A percentile compares a stretch with the other conserved stretches of the same genome.
Conservation (phyloP, 2,113 vertebrate genomes). For the Paedocypris sp. region DNA sequence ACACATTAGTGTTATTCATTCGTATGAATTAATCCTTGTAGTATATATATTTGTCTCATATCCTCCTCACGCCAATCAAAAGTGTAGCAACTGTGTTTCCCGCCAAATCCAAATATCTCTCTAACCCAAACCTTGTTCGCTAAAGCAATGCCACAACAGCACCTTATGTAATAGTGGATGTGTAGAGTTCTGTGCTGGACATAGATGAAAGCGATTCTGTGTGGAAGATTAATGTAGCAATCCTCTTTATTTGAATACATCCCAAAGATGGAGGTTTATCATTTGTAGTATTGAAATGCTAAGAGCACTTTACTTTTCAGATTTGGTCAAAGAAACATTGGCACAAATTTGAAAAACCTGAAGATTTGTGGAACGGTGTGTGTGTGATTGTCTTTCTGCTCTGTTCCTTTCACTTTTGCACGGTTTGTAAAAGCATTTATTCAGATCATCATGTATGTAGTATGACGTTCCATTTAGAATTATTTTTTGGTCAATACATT, state of each 20-base stretch:
- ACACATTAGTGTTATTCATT: no score
- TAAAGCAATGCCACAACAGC: conserved; percentile 57
- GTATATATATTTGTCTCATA: no score
- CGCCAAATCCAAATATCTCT: conserved; percentile 58
- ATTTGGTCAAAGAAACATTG: conserved; percentile 8
- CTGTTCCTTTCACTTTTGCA: no score
- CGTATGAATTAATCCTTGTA: no score
- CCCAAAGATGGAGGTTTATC: neutral
- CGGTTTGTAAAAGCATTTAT: no score
- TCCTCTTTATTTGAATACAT: neutral
- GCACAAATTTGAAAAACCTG: neutral
- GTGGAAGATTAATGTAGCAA: neutral
- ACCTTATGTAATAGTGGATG: conserved; percentile 59
- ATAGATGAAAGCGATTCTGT: neutral
- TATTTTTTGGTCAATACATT: no score
- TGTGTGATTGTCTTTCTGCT: no score
- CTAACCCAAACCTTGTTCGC: conserved; percentile 62
- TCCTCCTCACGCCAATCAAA: conserved; percentile 19
- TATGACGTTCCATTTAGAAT: no score
- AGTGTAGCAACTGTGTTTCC: conserved; percentile 46
- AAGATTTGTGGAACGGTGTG: neutral
- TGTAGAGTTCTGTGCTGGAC: conserved; percentile 37
- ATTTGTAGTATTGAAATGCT: neutral
- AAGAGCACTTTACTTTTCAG: conserved; percentile 29
- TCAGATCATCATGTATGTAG: no score